These are phyloP conservation scores for Percopsis transmontana DNA, from an alignment of 2,113 vertebrate genomes.

Conservation along the genomic window DNA sequence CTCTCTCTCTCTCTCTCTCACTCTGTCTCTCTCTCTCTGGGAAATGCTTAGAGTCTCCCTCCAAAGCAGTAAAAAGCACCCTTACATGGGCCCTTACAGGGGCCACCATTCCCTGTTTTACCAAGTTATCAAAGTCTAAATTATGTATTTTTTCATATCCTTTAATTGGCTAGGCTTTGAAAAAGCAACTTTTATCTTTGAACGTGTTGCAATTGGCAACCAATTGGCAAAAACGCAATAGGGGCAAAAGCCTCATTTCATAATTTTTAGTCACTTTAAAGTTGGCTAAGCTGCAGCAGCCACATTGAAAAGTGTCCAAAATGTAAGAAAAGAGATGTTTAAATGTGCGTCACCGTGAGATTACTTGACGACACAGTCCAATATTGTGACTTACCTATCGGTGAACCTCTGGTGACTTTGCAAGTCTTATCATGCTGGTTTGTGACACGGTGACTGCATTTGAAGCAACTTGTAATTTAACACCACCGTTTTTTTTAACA, in stretches of 20 bases:
- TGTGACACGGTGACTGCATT: constrained; percentile 9
- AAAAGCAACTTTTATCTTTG: constrained; percentile 79
- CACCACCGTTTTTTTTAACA: constrained; percentile 9
- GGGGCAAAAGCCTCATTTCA: constrained; percentile 77
- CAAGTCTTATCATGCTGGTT: constrained; percentile 2
- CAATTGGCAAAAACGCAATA: constrained; percentile 77
- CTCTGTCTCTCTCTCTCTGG: constrained; percentile 5
- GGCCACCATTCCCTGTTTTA: constrained; percentile 69
- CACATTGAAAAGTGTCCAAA: constrained; percentile 77
- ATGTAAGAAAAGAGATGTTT: constrained; percentile 62
- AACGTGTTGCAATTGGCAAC: constrained; percentile 73
- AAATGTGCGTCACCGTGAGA: constrained; percentile 60
- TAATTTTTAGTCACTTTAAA: constrained; percentile 80
- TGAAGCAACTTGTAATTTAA: constrained; percentile 23
- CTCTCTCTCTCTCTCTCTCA: constrained; percentile 9
- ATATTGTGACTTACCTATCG: constrained; percentile 46
- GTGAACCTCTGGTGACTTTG: constrained; percentile 25
- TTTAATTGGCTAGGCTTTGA: constrained; percentile 80
- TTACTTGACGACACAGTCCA: constrained; percentile 50
- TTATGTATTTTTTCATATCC: constrained; percentile 76
- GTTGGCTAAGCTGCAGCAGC: constrained; percentile 72
- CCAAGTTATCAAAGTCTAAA: constrained; percentile 76
- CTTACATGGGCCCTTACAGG: constrained; percentile 64
- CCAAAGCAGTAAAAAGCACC: constrained; percentile 51
- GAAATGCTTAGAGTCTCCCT: constrained; percentile 47